Percentiles rank a stretch among this genome's conserved stretches.
phyloP scores from a whole-genome alignment of 2,888 invertebrate species.

The Drosophila imparisetae region DNA sequence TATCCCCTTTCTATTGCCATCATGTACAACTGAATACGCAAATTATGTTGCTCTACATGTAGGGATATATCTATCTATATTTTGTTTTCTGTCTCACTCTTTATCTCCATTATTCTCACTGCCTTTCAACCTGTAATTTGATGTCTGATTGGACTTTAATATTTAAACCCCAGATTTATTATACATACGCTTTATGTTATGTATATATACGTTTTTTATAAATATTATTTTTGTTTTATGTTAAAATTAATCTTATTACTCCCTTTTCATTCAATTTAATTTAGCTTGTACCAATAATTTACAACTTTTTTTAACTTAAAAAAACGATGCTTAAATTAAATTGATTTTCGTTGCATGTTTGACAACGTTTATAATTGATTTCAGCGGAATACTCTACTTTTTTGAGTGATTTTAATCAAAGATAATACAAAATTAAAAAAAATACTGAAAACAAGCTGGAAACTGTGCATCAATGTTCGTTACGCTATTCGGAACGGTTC shows the following conservation, averaged over 20 bases:
- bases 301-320: neutral
- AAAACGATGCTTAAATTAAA: neutral
- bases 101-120: neutral
- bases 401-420: neutral
- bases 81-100: neutral
- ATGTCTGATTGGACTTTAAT: neutral
- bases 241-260: neutral
- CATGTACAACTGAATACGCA: neutral
- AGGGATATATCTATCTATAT: neutral
- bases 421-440: neutral
- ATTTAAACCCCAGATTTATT: neutral
- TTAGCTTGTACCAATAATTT: neutral
- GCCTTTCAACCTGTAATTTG: neutral
- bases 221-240: neutral
- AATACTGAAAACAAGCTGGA: neutral
- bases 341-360: neutral
- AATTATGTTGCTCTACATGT: neutral
- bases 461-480: slow-evolving; percentile 31
- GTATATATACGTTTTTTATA: neutral
- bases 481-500: slow-evolving; percentile 2
- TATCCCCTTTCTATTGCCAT: neutral
- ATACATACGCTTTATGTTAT: neutral
- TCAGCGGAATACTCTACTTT: neutral
- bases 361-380: neutral
- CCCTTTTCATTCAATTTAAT: neutral